Base-by-base conservation (phyloP, 2,797 vertebrate genomes). In the Sebastes hopkinsi region DNA sequence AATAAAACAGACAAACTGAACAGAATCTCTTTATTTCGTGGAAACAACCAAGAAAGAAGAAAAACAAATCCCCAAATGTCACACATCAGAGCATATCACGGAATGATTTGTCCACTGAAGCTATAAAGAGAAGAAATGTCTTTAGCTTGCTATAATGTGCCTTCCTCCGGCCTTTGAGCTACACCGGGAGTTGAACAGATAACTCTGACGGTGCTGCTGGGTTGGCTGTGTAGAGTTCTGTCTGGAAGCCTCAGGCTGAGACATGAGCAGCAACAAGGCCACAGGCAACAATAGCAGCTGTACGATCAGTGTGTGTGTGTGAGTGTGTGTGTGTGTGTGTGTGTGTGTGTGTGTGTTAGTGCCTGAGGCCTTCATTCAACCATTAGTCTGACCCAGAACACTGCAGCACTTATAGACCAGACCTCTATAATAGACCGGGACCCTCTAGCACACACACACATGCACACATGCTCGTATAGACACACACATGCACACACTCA, bases 331-430 rank as follows among this genome's bases (percentile, higher is more conserved):
- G 70, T 32, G 25, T 8, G 32, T 59, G 13, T 6, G 59, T 56
- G 25, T 6, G 25, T 3, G 27, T 29, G 27, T 27, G 27, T 29
- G 59, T 56, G 70, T 32, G 25, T 9, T 20, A 25, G 16, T 12
- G 38, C 70, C 64, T 34, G 9, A 0, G 75, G 79, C 50, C 1
- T 76, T 72, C 64, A 23, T 42, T 76, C 62, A 67, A 66, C 79
- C 65, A 68, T 22, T 66, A 54, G 74, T 54, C 59, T 86, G 75
- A 80, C 61, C 42, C 55, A 72, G 55, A 69, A 61, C 50, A 2
- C 62, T 60, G 76, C 84, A 75, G 72, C 77, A 82, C 74, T 86
- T 82, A 70, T 65, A 75, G 66, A 80, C 60, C 54, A 81, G 66
- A 74, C 72, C 42, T 68, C 30, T 52, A 34, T 76, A 70, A 78